phyloP scores from a whole-genome alignment of 1,140 invertebrate genomes.

The Cyclina sinensis region DNA sequence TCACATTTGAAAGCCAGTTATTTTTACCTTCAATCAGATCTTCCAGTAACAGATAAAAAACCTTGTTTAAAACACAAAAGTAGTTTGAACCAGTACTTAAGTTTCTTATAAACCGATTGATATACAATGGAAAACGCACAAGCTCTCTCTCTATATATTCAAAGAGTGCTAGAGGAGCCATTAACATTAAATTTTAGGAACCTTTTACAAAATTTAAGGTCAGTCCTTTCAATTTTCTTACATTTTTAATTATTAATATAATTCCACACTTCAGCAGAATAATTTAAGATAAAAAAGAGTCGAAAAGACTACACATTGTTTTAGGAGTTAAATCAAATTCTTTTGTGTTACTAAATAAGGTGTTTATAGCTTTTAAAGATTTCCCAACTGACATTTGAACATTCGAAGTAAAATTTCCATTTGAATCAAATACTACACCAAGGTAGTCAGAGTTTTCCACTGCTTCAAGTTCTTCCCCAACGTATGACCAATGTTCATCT shows the following conservation, averaged over 20 bases:
- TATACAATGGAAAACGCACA: not conserved
- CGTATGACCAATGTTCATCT: not conserved
- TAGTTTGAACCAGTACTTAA: conserved; percentile 11
- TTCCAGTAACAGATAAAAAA: not conserved
- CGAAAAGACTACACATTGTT: conserved; percentile 1
- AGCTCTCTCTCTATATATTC: conserved; percentile 7
- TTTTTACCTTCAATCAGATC: no score
- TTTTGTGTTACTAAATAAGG: no score
- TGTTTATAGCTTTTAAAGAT: no score
- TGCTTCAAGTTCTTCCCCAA: not conserved
- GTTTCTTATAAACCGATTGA: not conserved
- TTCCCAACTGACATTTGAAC: no score
- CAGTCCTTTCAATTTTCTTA: not conserved
- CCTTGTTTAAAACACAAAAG: not conserved
- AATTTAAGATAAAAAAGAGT: no score
- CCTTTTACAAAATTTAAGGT: conserved; percentile 12
- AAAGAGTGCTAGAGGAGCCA: not conserved
- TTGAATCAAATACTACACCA: not conserved
- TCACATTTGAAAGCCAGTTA: no score
- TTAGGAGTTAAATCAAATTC: conserved; percentile 1
- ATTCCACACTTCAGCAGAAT: not conserved
- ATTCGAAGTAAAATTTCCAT: not conserved
- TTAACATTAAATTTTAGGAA: conserved; percentile 16
- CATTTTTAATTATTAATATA: not conserved
- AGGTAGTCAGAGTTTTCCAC: not conserved